phyloP scores from a whole-genome alignment of 2,113 vertebrate genomes.

The Eurypyga helias region DNA sequence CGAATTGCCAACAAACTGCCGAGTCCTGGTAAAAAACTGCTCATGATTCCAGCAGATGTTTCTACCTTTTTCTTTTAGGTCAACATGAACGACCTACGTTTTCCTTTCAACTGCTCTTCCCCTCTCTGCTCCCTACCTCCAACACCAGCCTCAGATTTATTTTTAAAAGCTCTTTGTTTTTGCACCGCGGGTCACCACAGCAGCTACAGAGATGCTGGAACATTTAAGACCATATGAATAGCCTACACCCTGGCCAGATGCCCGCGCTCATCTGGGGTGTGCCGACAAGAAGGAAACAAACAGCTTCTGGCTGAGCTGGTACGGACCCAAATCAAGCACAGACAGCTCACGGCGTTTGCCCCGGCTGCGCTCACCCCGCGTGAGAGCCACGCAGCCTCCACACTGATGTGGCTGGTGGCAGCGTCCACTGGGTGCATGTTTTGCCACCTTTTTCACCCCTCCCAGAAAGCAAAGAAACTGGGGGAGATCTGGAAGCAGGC shows the following conservation, averaged over 20 bases:
- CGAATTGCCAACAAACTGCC: background rate
- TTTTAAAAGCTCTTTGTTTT: background rate
- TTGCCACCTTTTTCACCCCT: background rate
- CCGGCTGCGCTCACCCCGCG: background rate
- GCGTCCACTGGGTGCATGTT: background rate
- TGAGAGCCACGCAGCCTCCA: background rate
- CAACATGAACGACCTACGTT: background rate
- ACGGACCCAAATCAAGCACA: background rate
- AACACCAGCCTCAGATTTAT: background rate
- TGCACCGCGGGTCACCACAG: background rate
- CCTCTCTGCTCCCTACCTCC: background rate
- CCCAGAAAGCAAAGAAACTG: background rate
- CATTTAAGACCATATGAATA: background rate
- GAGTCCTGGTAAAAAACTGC: background rate
- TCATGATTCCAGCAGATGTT: slow-evolving; percentile 26
- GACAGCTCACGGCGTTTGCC: background rate
- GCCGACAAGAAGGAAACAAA: background rate
- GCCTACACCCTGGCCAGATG: background rate
- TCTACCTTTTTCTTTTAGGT: background rate
- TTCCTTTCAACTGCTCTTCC: slow-evolving; percentile 41
- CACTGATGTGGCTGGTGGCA: accelerated
- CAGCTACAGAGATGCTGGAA: slow-evolving; percentile 16
- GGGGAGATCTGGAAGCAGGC: background rate
- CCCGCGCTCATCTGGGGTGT: background rate
- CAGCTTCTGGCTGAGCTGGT: background rate